Percentiles rank a stretch among this genome's conserved stretches.
Evolutionary conservation across 2,888 invertebrate species (phyloP).

Genomic region (Epirrhoe tristata): DNA sequence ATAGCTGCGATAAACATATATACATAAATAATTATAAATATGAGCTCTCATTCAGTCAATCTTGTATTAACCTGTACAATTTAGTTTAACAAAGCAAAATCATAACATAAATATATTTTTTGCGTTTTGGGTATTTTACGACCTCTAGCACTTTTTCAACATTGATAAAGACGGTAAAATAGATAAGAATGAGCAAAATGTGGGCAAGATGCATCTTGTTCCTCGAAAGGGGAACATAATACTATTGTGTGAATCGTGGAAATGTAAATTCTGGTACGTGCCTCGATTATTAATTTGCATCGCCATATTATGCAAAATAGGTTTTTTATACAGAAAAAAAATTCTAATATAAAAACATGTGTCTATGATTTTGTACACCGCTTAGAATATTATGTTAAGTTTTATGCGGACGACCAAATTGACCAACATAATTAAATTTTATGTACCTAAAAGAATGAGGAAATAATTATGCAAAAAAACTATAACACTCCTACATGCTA

Average conservation of each 20-base stretch:
- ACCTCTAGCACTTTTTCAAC: conserved; percentile 29
- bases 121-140: conserved; percentile 15
- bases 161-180: conserved; percentile 4
- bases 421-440: too few relatives aligned
- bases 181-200: conserved; percentile 25
- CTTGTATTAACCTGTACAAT: too few relatives aligned
- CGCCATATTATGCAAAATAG: not conserved
- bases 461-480: too few relatives aligned
- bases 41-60: too few relatives aligned
- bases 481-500: too few relatives aligned
- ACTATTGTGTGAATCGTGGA: conserved; percentile 39
- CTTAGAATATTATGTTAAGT: too few relatives aligned
- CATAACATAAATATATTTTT: conserved; percentile 1
- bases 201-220: conserved; percentile 38
- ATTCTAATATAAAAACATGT: not conserved
- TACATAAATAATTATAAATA: not conserved
- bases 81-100: too few relatives aligned
- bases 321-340: not conserved
- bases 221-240: conserved; percentile 37
- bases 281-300: conserved; percentile 25
- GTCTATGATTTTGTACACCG: too few relatives aligned
- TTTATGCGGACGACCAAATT: too few relatives aligned
- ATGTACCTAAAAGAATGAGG: too few relatives aligned
- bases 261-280: conserved; percentile 41
- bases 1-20: conserved; percentile 23